These are phyloP conservation scores for Stenchaetothrips biformis DNA, from an alignment of 2,888 invertebrate genomes.

Conservation along the genomic window DNA sequence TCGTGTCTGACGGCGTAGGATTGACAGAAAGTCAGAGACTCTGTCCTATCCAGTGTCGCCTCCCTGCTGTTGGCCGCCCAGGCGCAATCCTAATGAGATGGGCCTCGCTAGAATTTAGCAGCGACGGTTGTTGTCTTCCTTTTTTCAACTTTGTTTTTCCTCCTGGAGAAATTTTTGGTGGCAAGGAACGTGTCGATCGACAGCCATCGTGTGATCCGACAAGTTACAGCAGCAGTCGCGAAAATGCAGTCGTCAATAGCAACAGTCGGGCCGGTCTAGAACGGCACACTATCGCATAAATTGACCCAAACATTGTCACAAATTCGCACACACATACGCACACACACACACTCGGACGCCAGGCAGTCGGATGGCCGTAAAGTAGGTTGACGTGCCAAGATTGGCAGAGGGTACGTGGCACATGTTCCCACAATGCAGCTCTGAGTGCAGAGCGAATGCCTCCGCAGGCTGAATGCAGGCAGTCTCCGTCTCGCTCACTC, in stretches of 20 bases:
- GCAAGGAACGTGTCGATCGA: no score
- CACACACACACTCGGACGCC: no score
- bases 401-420: neutral
- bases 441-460: constrained; percentile 13
- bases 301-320: constrained; percentile 21
- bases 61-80: no score
- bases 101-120: no score
- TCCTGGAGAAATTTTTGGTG: no score
- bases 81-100: no score
- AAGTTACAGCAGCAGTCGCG: no score
- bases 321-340: constrained; percentile 2
- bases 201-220: no score
- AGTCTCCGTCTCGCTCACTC: neutral
- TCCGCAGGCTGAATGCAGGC: neutral
- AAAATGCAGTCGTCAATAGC: neutral
- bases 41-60: no score
- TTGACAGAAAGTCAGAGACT: neutral
- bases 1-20: neutral
- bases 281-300: neutral
- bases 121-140: no score
- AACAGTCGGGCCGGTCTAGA: neutral
- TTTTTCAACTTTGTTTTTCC: no score
- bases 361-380: neutral
- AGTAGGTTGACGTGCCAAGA: neutral
- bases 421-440: neutral